Evolutionary conservation across 2,797 vertebrate genomes (phyloP), one percentile per base, ranked within the genome.

Genomic region (Paedocypris micromegethes): DNA sequence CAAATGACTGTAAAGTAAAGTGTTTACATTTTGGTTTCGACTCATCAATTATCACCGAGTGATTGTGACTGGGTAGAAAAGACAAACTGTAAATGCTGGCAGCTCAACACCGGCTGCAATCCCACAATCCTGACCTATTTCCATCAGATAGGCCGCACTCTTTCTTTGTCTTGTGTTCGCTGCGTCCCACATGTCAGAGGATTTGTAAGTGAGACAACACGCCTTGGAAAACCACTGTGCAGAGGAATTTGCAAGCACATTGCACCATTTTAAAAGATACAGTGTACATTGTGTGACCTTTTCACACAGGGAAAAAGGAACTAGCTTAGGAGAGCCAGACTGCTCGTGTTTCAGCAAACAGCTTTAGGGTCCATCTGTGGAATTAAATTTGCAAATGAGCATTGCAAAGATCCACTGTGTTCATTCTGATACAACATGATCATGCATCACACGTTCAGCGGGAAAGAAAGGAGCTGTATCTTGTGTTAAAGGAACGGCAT

Each of bases 321-420:
- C 40, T n/a, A 79, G 82, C 83, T 82, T 81, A 84, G 83, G 79
- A 58, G 53, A 72, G 70, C 47, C 65, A 77, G 78, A 78, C 79
- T 77, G 78, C 75, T 75, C 76, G 3, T 37, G 65, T 75, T 61
- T 77, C 65, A 79, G 79, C 85, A 84, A 84, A 83, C 83, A 81
- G 83, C 81, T 85, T 82, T 81, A 64, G 79, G 82, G 79, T 84
- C 83, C 81, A 82, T 88, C 85, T 83, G 80, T 72, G 66, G 81
- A 84, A 86, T 87, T 86, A 85, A 82, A 84, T 80, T 82, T 83
- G 83, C 79, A 83, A 85, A 83, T 83, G 77, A 85, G 77, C 4
- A 9, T 71, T 78, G 68, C 43, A 64, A 73, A 73, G 79, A 82
- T 77, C 77, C 70, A 75, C 77, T 72, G 67, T 75, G 74, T 52